phyloP scores from a whole-genome alignment of 2,888 invertebrate species.

The Hipparchia sbordonii region DNA sequence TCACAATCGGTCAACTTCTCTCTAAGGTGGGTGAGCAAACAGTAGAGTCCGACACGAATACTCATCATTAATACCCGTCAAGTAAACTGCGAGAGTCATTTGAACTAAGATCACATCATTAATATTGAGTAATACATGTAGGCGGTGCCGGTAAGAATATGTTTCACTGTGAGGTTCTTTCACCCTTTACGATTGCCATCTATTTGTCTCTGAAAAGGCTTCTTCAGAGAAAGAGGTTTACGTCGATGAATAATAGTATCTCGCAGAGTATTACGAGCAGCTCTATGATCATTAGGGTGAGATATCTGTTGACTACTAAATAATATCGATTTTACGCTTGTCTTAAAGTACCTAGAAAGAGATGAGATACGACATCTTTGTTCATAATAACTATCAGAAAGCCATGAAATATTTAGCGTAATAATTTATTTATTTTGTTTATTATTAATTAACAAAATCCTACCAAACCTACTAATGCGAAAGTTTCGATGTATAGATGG shows the following conservation, averaged over 20 bases:
- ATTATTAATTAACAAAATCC: too few species aligned
- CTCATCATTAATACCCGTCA: conserved; percentile 76
- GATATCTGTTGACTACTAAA: conserved; percentile 41
- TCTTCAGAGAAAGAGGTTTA: conserved; percentile 52
- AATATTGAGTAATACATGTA: conserved; percentile 76
- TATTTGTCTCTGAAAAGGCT: conserved; percentile 68
- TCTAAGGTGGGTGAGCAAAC: conserved; percentile 58
- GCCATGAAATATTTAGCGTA: background rate
- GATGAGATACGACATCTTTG: background rate
- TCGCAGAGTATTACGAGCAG: background rate
- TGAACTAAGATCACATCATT: conserved; percentile 81
- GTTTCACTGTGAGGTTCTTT: conserved; percentile 73
- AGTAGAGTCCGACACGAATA: conserved; percentile 69
- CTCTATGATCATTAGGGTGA: conserved; percentile 25
- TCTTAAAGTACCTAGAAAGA: conserved; percentile 39
- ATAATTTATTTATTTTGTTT: too few species aligned
- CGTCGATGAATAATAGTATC: conserved; percentile 36
- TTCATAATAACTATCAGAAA: background rate
- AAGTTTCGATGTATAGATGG: too few species aligned
- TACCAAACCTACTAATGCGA: too few species aligned
- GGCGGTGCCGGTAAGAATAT: conserved; percentile 69
- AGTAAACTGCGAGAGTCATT: conserved; percentile 69
- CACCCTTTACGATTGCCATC: conserved; percentile 75
- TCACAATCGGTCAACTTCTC: conserved; percentile 28
- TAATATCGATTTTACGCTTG: conserved; percentile 57